Percentiles rank a stretch among this genome's conserved stretches.
Evolutionary conservation across 2,113 vertebrate species (phyloP).

Genomic region (Glaucomys volans): DNA sequence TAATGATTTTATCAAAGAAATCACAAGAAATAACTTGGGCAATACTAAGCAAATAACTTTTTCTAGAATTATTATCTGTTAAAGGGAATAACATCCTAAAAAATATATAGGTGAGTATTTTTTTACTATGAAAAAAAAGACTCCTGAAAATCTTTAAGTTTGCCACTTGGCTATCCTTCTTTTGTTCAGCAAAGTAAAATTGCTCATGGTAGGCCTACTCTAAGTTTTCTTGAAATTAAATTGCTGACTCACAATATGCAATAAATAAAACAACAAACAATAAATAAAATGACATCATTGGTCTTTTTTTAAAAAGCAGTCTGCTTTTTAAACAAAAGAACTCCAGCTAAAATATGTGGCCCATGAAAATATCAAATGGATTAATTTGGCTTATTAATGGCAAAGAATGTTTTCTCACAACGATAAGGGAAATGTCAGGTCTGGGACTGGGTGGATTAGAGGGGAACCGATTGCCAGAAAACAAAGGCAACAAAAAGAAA

Average conservation of each 20-base stretch:
- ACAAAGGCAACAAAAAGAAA: constrained; percentile 53
- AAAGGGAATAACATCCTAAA: constrained; percentile 8
- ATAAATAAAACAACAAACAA: background rate
- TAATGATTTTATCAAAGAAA: constrained; percentile 18
- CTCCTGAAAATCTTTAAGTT: background rate
- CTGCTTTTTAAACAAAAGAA: constrained; percentile 49
- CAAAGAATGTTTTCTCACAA: constrained; percentile 66
- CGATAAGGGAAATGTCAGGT: constrained; percentile 43
- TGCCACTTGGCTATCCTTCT: background rate
- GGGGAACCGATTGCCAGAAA: background rate
- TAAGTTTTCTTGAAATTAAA: constrained; percentile 17
- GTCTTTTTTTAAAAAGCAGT: background rate
- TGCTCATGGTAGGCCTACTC: background rate
- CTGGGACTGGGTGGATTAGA: background rate
- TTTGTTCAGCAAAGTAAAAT: background rate
- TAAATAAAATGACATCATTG: background rate
- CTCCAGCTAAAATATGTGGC: constrained; percentile 39
- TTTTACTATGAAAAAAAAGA: background rate
- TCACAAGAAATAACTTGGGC: background rate
- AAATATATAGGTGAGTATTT: background rate
- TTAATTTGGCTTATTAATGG: constrained; percentile 53
- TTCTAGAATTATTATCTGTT: background rate
- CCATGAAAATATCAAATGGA: constrained; percentile 65
- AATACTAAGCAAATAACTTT: constrained; percentile 4
- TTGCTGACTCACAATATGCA: background rate